Percentiles rank a stretch among this genome's conserved stretches.
phyloP scores from a whole-genome alignment of 2,113 vertebrate genomes.

The Phrynocephalus versicolor region DNA sequence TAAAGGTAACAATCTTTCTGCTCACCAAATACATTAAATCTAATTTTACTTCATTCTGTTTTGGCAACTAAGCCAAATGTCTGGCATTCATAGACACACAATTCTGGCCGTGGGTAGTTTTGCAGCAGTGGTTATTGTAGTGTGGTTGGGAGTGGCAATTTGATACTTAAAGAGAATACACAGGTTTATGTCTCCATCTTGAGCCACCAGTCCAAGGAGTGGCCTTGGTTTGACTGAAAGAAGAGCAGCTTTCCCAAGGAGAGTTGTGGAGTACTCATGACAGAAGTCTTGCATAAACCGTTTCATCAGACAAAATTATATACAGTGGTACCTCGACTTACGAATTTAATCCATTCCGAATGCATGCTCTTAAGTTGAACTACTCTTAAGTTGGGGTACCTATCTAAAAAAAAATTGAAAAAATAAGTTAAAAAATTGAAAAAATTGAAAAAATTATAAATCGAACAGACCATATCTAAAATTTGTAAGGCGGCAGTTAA shows the following conservation, averaged over 20 bases:
- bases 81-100: neutral
- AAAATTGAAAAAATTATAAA: no score
- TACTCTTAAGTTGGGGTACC: no score
- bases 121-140: no score
- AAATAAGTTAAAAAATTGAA: no score
- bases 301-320: neutral
- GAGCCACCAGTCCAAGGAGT: neutral
- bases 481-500: no score
- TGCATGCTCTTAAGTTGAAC: no score
- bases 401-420: no score
- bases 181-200: no score
- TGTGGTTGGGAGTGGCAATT: neutral
- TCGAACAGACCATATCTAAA: no score
- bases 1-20: neutral
- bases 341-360: no score
- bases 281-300: neutral
- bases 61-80: neutral
- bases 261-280: neutral
- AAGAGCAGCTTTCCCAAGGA: neutral
- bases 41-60: neutral
- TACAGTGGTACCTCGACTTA: no score
- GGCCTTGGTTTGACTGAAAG: neutral
- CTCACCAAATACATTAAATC: neutral
- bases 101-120: neutral
- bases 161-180: neutral